A percentile compares a stretch with the other conserved stretches of the same genome.
These are phyloP conservation scores for Zele albiditarsus DNA, from an alignment of 2,888 invertebrate genomes.

Conservation along the genomic window DNA sequence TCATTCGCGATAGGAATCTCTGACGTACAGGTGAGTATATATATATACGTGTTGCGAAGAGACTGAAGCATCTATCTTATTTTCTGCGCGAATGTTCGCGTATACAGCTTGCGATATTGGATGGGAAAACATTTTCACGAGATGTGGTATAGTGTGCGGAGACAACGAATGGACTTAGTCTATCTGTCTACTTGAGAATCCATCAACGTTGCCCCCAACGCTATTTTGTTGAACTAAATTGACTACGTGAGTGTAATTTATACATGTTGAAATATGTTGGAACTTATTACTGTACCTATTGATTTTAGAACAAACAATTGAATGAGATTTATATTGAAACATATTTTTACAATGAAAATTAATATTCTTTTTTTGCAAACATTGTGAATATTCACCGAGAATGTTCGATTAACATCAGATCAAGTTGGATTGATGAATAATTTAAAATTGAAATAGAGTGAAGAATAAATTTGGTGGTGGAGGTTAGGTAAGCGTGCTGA, in stretches of 20 bases:
- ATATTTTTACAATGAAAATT: neutral
- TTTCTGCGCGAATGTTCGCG: slow-evolving; percentile 13
- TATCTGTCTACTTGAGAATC: slow-evolving; percentile 38
- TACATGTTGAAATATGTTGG: slow-evolving; percentile 15
- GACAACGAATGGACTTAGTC: slow-evolving; percentile 30
- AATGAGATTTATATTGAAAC: neutral
- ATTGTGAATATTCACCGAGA: neutral
- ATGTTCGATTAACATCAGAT: slow-evolving; percentile 3
- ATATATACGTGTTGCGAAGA: slow-evolving; percentile 1
- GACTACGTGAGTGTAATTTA: slow-evolving; percentile 68
- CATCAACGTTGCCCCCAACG: slow-evolving; percentile 46
- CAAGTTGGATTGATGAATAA: slow-evolving; percentile 22
- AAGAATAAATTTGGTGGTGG: slow-evolving; percentile 19
- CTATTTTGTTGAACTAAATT: slow-evolving; percentile 60
- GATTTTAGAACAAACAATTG: neutral
- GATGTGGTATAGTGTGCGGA: slow-evolving; percentile 16
- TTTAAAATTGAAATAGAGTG: slow-evolving; percentile 12
- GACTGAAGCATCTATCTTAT: slow-evolving; percentile 17
- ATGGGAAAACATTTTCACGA: slow-evolving; percentile 18
- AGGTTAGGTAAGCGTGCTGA: slow-evolving; percentile 13
- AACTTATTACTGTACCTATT: slow-evolving; percentile 1
- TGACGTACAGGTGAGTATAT: neutral
- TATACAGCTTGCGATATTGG: neutral
- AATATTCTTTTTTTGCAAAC: neutral
- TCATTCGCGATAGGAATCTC: neutral